Conservation (phyloP, 2,888 invertebrate genomes). For the Noctua fimbriata region DNA sequence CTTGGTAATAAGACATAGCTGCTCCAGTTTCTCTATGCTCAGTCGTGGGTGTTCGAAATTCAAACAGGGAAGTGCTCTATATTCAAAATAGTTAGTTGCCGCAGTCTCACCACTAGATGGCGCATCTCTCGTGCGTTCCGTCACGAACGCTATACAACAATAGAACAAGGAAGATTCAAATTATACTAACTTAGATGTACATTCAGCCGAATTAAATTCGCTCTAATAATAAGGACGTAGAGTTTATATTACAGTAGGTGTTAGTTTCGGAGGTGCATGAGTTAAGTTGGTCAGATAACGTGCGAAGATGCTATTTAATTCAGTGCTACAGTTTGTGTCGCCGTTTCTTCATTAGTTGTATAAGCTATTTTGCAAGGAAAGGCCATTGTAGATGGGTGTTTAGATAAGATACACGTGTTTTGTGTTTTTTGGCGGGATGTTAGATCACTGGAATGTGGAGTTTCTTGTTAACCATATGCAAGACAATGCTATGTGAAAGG, state of each 20-base stretch:
- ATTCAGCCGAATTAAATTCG: conserved; percentile 35
- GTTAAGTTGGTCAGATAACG: conserved; percentile 65
- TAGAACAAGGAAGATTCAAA: conserved; percentile 75
- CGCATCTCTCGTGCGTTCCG: conserved; percentile 74
- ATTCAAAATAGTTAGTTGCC: conserved; percentile 69
- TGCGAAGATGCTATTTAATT: conserved; percentile 70
- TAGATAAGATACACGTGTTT: conserved; percentile 40
- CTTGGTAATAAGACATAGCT: conserved; percentile 14
- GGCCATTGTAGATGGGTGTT: conserved; percentile 51
- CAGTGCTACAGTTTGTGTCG: conserved; percentile 67
- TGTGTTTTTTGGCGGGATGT: conserved; percentile 41
- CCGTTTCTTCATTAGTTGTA: conserved; percentile 72
- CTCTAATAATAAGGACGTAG: conserved; percentile 40
- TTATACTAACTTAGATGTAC: conserved; percentile 46
- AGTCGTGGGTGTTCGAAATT: conserved; percentile 56
- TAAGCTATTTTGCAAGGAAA: conserved; percentile 68
- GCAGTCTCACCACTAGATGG: conserved; percentile 71
- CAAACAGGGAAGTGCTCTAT: conserved; percentile 70
- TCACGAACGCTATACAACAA: conserved; percentile 79
- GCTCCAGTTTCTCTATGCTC: conserved; percentile 35
- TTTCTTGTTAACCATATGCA: conserved; percentile 18
- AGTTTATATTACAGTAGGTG: conserved; percentile 36
- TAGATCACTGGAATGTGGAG: conserved; percentile 26
- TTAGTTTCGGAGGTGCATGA: conserved; percentile 21
- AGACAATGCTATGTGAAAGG: not conserved